These are phyloP conservation scores for Colistium nudipinnis DNA, from an alignment of 2,113 vertebrate genomes.

Conservation along the genomic window DNA sequence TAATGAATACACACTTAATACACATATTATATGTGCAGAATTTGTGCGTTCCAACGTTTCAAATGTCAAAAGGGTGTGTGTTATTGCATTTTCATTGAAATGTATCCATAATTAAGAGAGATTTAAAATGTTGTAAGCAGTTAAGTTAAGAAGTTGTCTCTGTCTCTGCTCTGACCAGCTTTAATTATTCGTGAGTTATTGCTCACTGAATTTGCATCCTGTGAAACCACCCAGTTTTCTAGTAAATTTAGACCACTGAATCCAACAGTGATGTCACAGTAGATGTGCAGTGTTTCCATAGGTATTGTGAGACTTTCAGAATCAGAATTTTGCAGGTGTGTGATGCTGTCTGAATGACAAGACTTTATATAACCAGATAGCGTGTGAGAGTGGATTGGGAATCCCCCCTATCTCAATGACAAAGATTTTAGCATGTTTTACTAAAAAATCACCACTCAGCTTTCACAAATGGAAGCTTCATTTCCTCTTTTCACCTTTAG, in stretches of 20 bases:
- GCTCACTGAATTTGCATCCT: conserved; percentile 12
- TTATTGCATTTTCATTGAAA: too few species aligned
- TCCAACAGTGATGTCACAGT: neutral
- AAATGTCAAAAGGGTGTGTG: neutral
- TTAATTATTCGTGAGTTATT: neutral
- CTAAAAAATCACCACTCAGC: neutral
- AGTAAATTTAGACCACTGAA: conserved; percentile 11
- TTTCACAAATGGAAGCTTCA: neutral
- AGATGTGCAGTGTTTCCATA: neutral
- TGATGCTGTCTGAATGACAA: too few species aligned
- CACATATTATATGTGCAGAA: too few species aligned
- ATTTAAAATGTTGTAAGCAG: neutral
- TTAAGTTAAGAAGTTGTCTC: neutral
- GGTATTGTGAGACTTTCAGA: conserved; percentile 30
- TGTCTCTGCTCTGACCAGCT: neutral
- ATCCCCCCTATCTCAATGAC: conserved; percentile 8
- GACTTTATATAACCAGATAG: too few species aligned
- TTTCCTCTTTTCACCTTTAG: conserved; percentile 41
- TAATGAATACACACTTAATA: too few species aligned
- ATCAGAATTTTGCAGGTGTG: conserved; percentile 49
- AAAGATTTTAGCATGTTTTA: neutral
- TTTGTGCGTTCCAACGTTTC: too few species aligned
- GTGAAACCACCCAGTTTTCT: conserved; percentile 50
- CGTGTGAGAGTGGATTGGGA: conserved; percentile 18
- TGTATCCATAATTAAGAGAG: too few species aligned